Base-by-base conservation (phyloP, 2,797 vertebrate genomes). In the Microhierax caerulescens region DNA sequence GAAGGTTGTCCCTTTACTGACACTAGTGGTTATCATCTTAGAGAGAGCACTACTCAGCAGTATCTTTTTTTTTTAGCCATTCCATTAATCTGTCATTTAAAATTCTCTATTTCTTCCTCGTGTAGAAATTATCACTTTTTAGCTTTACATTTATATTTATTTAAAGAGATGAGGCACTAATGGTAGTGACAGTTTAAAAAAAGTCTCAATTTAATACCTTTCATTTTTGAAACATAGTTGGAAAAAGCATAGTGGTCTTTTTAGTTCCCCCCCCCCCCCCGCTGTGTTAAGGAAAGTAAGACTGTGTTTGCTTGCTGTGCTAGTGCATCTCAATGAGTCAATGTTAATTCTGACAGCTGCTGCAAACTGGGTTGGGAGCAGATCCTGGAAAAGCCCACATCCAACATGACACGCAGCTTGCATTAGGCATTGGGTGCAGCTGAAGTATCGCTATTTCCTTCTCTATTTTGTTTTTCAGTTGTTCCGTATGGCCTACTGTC, bases 331-430 rank as follows among this genome's bases (percentile, higher is more conserved):
- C 27, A 51, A 65, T 69, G 24, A 73, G 27, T 30, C 53, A 70
- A 48, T 60, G 59, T 69, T 90, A 56, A 24, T 90, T 76, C 43
- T 59, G 59, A 76, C 28, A 90, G 51, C 54, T 81, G 57, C 73
- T 76, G 39, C 41, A 60, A 63, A 61, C 41, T 54, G 7, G 51
- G 27, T 23, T 59, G 25, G 32, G 48, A 43, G 5, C 37, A 77
- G 69, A 36, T 70, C 73, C 37, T 48, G 10, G 73, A 25, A 75
- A 90, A 70, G 81, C 12, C 5, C 6, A 21, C 45, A 90, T 85
- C 22, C n/a, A 73, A 0, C 14, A 7, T 0, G 1, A 16, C 27
- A 10, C 2, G 3, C 24, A 51, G 25, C 51, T 92, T 75, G 25
- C 39, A 67, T 85, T 37, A 73, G 59, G 22, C 47, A 23, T 16